Percentiles rank a stretch among this genome's conserved stretches.
Evolutionary conservation across 2,888 invertebrate species (phyloP).

Genomic region (Dusona sp.): DNA sequence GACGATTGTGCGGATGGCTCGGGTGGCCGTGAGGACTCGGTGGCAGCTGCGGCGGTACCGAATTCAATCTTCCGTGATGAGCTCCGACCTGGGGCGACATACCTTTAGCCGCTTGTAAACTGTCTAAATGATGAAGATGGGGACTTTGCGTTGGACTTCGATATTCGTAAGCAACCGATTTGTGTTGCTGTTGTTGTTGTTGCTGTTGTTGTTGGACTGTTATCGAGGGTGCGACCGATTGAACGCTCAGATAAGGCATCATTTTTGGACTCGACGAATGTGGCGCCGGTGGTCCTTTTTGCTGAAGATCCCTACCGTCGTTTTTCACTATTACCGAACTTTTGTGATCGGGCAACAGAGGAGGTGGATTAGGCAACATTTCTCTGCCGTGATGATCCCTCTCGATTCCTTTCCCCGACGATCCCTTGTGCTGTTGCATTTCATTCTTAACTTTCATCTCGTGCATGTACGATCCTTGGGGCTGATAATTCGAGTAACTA

Average conservation of each 20-base stretch:
- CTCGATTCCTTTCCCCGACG: conserved; percentile 84
- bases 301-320: conserved; percentile 88
- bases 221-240: conserved; percentile 71
- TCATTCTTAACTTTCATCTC: conserved; percentile 89
- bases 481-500: conserved; percentile 88
- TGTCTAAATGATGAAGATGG: conserved; percentile 84
- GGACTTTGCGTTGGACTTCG: conserved; percentile 84
- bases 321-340: conserved; percentile 93
- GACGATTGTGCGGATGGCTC: conserved; percentile 83
- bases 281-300: conserved; percentile 85
- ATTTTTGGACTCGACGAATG: conserved; percentile 83
- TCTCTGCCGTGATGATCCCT: conserved; percentile 82
- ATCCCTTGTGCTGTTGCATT: conserved; percentile 79
- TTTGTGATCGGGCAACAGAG: conserved; percentile 89
- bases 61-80: conserved; percentile 83
- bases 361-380: conserved; percentile 88
- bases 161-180: conserved; percentile 82
- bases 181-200: conserved; percentile 75
- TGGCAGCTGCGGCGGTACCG: conserved; percentile 81
- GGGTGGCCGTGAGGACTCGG: conserved; percentile 85
- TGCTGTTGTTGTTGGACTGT: conserved; percentile 55
- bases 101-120: conserved; percentile 77
- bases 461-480: conserved; percentile 84
- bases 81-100: conserved; percentile 79
- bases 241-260: conserved; percentile 83